Evolutionary conservation across 2,888 invertebrate species (phyloP), one percentile per base, ranked within the genome.

Genomic region (Xestia rhomboidea): DNA sequence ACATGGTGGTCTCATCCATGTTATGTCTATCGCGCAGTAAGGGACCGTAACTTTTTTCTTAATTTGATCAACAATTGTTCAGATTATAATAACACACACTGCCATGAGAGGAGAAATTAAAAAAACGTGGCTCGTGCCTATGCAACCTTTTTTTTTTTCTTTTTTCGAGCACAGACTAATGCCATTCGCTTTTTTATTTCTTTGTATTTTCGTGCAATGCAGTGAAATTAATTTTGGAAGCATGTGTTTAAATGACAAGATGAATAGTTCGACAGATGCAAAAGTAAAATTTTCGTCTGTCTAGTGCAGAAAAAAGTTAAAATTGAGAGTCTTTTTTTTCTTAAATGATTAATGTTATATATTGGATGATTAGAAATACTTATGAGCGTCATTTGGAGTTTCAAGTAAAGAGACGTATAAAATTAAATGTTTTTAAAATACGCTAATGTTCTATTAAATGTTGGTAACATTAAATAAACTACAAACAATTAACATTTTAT

Each of bases 61-160:
- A 94, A 94, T 95, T 95, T 93, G 93, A 95, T 95, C 95, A 94
- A 87, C 94, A 95, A 95, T 96, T 95, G 95, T 94, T 91, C 93
- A 87, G 88, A 92, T 92, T 91, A 92, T 93, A 93, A 93, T 93
- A 91, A 89, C 91, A 91, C 91, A 91, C 91, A 90, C 85, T 34
- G 64, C 83, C 84, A 88, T 89, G 90, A 91, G 92, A 91, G 89
- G 90, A 90, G 90, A 91, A 89, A 85, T 88, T 89, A 91, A 93
- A 95, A 94, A 89, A 94, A 93, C 64, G 76, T 91, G 93, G 95
- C 96, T 94, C 96, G 96, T 95, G 96, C 95, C 84, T 87, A 95
- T 94, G 95, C 93, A 95, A 66, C 79, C 94, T 91, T 95, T 95
- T 96, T 95, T 95, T 51, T 94, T 93, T 89, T 94, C 94, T 95